Base-by-base conservation (phyloP, 2,888 invertebrate species). In the Ormyrus nitidulus region DNA sequence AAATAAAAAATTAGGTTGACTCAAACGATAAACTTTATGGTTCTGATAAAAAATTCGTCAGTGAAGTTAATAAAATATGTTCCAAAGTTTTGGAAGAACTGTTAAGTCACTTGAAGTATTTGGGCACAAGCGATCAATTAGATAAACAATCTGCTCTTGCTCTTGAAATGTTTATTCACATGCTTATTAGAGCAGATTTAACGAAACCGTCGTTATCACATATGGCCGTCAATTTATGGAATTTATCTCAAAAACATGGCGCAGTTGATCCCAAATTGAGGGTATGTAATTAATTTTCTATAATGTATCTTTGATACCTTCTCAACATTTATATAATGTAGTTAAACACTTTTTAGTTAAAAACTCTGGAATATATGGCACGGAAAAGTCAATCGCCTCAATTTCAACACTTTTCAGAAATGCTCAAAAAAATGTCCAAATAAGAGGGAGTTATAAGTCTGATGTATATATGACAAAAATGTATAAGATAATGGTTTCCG, bases 21-120 rank as follows among this genome's bases (percentile, higher is more conserved):
- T 97, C 98, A 4, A 99, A 99, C 89, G 98, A 99, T 90, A 93
- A 95, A 78, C 91, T 99, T 59, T 99, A 98, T 88, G 98, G 98
- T 7, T 94, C 95, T 10, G 98, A 98, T 91, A 93, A 94, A 11
- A 96, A 97, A 90, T 98, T 97, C 89, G 91, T 98, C 70, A 91
- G 92, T 3, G 96, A 96, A 90, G 92, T 98, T 1, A 94, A 96
- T 86, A 94, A 93, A 87, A 94, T 96, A 88, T 94, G 95, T 82
- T 93, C 94, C 0, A 94, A 95, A 83, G 92, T 98, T 74, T 92
- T 97, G 56, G 95, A 96, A 84, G 95, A 97, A 90, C 92, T 97
- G 81, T 90, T 97, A 46, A 95, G 95, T 89, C 91, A 93, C 49
- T 91, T 97, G 8, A 95, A 96, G 64, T 93, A 94, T 73, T 89